Conservation (phyloP, 2,113 vertebrate genomes). For the Steatornis caripensis region DNA sequence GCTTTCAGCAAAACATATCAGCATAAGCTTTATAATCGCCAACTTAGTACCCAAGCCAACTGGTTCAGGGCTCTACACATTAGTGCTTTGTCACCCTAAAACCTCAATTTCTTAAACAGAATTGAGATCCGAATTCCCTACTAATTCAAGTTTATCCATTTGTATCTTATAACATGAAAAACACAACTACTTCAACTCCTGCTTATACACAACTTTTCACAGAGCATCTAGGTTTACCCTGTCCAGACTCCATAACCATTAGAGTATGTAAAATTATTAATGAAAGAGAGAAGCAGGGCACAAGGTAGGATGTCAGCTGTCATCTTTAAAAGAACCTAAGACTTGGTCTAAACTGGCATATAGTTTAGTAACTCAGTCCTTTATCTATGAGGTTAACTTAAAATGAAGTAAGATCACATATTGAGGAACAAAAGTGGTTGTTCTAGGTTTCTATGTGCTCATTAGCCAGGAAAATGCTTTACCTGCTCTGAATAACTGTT, state of each 20-base stretch:
- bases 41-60: background rate
- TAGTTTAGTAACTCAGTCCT: background rate
- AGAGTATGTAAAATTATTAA: background rate
- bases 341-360: background rate
- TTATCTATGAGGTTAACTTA: background rate
- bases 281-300: background rate
- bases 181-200: background rate
- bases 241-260: background rate
- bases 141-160: background rate
- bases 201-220: background rate
- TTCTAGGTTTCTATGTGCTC: background rate
- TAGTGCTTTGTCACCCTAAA: background rate
- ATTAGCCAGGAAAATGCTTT: background rate
- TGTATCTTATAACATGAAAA: background rate
- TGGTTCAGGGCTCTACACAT: background rate
- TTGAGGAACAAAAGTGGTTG: too few relatives aligned
- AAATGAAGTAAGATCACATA: background rate
- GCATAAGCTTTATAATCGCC: background rate
- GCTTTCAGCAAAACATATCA: background rate
- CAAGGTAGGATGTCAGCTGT: background rate
- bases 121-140: rapidly evolving
- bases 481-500: background rate
- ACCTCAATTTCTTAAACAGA: background rate
- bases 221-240: background rate
- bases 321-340: background rate